Evolutionary conservation across 2,888 invertebrate species (phyloP).

Genomic region (Colostygia pectinataria): DNA sequence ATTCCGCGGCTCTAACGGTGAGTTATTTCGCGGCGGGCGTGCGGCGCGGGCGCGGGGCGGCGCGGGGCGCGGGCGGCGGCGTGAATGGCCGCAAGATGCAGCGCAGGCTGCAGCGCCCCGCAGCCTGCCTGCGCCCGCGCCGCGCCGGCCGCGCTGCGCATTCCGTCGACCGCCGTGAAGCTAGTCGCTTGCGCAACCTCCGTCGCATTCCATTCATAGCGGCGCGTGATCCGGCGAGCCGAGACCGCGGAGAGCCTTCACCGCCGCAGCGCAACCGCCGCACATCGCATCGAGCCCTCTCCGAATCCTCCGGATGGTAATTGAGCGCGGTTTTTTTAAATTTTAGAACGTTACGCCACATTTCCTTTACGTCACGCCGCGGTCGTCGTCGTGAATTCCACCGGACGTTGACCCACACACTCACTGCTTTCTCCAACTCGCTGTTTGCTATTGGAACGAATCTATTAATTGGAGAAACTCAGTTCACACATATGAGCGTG

Average conservation of each 20-base stretch:
- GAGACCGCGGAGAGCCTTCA: slow-evolving; percentile 36
- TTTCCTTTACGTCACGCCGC: slow-evolving; percentile 78
- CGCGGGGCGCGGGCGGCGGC: slow-evolving; percentile 41
- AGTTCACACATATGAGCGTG: slow-evolving; percentile 81
- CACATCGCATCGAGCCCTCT: slow-evolving; percentile 29
- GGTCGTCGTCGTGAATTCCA: slow-evolving; percentile 70
- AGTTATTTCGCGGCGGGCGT: slow-evolving; percentile 73
- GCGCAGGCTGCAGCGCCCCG: slow-evolving; percentile 67
- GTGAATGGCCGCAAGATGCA: slow-evolving; percentile 80
- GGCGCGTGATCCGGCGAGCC: slow-evolving; percentile 55
- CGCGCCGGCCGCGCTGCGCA: slow-evolving; percentile 46
- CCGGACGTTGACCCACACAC: slow-evolving; percentile 76
- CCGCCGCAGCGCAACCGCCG: too few relatives aligned
- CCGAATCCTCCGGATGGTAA: slow-evolving; percentile 62
- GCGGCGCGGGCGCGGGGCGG: slow-evolving; percentile 34
- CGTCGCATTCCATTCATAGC: slow-evolving; percentile 82
- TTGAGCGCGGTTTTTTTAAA: slow-evolving; percentile 69
- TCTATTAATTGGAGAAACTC: slow-evolving; percentile 83
- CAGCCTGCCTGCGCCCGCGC: too few relatives aligned
- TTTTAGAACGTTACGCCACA: slow-evolving; percentile 78
- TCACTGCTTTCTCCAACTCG: slow-evolving; percentile 77
- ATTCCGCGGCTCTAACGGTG: slow-evolving; percentile 79
- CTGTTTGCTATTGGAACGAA: slow-evolving; percentile 82
- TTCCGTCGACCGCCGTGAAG: slow-evolving; percentile 63
- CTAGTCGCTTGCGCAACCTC: slow-evolving; percentile 77